phyloP scores from a whole-genome alignment of 2,797 vertebrate species.

The Fistularia commersonii region DNA sequence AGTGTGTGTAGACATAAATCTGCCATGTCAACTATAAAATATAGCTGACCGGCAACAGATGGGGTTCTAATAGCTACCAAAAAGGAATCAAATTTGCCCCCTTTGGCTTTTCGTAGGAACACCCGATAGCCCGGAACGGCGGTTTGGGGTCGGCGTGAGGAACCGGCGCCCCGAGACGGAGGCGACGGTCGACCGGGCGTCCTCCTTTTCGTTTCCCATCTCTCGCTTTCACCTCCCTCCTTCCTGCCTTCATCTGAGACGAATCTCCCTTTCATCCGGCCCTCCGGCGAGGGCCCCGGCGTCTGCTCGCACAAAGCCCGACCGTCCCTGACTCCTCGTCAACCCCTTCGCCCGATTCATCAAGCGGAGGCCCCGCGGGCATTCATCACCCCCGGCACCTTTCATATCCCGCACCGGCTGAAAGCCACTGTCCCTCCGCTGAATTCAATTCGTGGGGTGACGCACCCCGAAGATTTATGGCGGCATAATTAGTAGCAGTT shows the following conservation, averaged over 20 bases:
- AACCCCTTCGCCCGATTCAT: slow-evolving; percentile 71
- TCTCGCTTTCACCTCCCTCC: slow-evolving; percentile 54
- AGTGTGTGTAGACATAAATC: slow-evolving; percentile 68
- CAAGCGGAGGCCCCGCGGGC: slow-evolving; percentile 69
- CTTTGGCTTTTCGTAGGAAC: slow-evolving; percentile 51
- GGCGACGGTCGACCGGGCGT: slow-evolving; percentile 15
- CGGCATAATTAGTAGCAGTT: slow-evolving; percentile 71
- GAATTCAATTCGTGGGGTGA: slow-evolving; percentile 70
- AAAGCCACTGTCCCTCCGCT: slow-evolving; percentile 73
- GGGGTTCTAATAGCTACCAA: slow-evolving; percentile 61
- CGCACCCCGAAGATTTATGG: slow-evolving; percentile 74
- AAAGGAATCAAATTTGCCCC: slow-evolving; percentile 60
- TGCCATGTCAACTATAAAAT: slow-evolving; percentile 78
- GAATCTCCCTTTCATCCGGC: slow-evolving; percentile 69
- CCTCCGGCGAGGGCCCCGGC: slow-evolving; percentile 56
- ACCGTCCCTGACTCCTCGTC: slow-evolving; percentile 72
- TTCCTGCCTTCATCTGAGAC: slow-evolving; percentile 59
- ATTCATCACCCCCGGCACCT: slow-evolving; percentile 72
- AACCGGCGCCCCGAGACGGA: slow-evolving; percentile 4
- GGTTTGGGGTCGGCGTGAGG: background rate
- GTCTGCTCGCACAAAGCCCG: slow-evolving; percentile 68
- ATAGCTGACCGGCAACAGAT: slow-evolving; percentile 77
- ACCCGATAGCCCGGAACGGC: slow-evolving; percentile 12
- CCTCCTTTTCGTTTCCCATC: slow-evolving; percentile 35
- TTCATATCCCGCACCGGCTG: slow-evolving; percentile 73